Conservation (phyloP, 2,888 invertebrate genomes). For the Belgica antarctica region DNA sequence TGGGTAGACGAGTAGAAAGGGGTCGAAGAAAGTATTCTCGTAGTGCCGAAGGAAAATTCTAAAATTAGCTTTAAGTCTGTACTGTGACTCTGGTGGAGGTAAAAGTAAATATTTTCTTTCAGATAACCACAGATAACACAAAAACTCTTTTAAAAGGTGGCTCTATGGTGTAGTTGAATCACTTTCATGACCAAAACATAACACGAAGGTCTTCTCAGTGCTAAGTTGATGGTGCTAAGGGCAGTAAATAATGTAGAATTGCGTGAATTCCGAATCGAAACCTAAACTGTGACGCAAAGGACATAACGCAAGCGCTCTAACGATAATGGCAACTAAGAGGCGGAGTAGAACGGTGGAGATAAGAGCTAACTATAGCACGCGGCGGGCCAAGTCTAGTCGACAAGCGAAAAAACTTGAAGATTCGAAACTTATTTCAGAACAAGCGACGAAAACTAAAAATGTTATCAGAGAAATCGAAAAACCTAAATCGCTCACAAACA, state of each 20-base stretch:
- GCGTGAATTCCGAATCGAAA: no score
- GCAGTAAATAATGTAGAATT: conserved; percentile 6
- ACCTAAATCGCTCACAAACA: conserved; percentile 35
- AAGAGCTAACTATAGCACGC: conserved; percentile 5
- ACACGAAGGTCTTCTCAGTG: no score
- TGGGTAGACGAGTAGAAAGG: conserved; percentile 14
- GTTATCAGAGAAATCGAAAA: conserved; percentile 34
- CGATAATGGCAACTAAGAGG: conserved; percentile 19
- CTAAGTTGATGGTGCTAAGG: conserved; percentile 18
- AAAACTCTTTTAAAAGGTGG: background rate
- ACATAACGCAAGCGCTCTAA: background rate
- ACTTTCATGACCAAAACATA: conserved; percentile 10
- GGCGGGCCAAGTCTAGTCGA: conserved; percentile 30
- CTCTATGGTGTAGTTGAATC: conserved; percentile 19
- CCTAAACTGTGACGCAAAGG: conserved; percentile 6
- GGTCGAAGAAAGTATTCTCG: background rate
- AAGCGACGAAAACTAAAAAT: background rate
- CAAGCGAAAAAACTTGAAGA: conserved; percentile 22
- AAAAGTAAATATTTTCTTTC: conserved; percentile 20
- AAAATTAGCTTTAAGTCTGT: no score
- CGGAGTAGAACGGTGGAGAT: conserved; percentile 25
- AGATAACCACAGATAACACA: conserved; percentile 17
- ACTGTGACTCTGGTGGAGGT: conserved; percentile 22
- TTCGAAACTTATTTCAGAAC: conserved; percentile 16
- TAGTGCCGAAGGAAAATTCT: no score